A percentile compares a stretch with the other conserved stretches of the same genome.
phyloP scores from a whole-genome alignment of 2,797 vertebrate genomes.

The Sebastes hubbsi region DNA sequence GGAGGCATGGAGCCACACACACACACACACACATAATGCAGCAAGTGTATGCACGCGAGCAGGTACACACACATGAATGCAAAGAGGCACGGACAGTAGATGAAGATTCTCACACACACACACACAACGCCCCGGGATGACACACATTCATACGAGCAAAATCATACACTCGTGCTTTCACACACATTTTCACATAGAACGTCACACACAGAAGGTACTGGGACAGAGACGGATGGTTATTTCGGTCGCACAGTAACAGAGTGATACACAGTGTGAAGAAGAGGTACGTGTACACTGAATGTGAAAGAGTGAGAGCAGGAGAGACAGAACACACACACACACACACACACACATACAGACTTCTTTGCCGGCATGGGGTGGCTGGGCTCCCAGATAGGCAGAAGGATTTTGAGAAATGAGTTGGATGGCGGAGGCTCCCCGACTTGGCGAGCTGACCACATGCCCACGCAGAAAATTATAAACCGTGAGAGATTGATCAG shows the following conservation, averaged over 20 bases:
- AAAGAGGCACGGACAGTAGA: neutral
- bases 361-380: slow-evolving; percentile 28
- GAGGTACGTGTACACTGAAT: slow-evolving; percentile 21
- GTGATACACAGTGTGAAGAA: slow-evolving; percentile 29
- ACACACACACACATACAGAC: slow-evolving; percentile 1
- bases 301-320: neutral
- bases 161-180: neutral
- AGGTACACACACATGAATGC: slow-evolving; percentile 16
- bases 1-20: slow-evolving; percentile 30
- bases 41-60: slow-evolving; percentile 3
- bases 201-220: neutral
- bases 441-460: slow-evolving; percentile 57
- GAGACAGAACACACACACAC: neutral
- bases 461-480: slow-evolving; percentile 51
- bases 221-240: slow-evolving; percentile 19
- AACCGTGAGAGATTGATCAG: slow-evolving; percentile 54
- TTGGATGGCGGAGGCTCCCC: slow-evolving; percentile 36
- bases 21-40: neutral
- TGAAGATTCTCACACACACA: neutral
- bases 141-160: neutral
- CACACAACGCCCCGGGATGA: neutral
- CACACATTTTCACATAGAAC: neutral
- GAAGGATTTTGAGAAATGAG: slow-evolving; percentile 64
- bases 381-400: slow-evolving; percentile 56
- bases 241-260: slow-evolving; percentile 26